Percentiles rank a stretch among this genome's conserved stretches.
Evolutionary conservation across 2,797 vertebrate genomes (phyloP).

Genomic region (Buceros bicornis): DNA sequence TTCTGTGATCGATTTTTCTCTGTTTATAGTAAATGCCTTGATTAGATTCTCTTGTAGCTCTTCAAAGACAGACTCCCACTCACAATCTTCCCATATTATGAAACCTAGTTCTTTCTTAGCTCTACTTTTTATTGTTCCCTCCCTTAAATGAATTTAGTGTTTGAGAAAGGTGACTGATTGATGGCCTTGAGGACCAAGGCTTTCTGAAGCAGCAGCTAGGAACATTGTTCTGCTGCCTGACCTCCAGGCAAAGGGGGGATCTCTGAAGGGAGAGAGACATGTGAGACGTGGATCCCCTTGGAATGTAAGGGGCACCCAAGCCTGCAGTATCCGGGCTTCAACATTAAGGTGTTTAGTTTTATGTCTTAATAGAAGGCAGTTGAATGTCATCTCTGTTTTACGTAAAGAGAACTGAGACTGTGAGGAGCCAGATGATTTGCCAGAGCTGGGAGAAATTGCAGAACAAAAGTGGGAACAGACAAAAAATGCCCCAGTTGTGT

Average conservation of each 20-base stretch:
- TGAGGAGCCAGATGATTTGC: neutral
- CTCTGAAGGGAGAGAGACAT: neutral
- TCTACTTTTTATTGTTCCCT: slow-evolving; percentile 38
- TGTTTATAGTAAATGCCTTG: slow-evolving; percentile 72
- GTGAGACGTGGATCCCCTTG: neutral
- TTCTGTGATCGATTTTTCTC: slow-evolving; percentile 61
- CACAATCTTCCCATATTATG: neutral
- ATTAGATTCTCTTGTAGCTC: slow-evolving; percentile 64
- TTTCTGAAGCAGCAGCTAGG: neutral
- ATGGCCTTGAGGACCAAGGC: slow-evolving; percentile 4
- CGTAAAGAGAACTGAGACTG: neutral
- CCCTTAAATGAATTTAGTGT: slow-evolving; percentile 36
- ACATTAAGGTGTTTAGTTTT: neutral
- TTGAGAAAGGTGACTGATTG: slow-evolving; percentile 41
- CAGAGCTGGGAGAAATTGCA: neutral
- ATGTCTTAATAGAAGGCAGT: neutral
- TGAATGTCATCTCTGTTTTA: neutral
- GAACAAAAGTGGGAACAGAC: neutral
- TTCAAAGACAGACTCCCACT: slow-evolving; percentile 49
- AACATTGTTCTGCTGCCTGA: neutral
- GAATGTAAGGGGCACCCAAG: neutral
- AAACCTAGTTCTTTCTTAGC: slow-evolving; percentile 39
- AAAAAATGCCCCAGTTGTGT: neutral
- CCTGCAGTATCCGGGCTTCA: neutral
- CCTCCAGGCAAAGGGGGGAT: neutral